Evolutionary conservation across 2,113 vertebrate genomes (phyloP).

Genomic region (Laterallus jamaicensis): DNA sequence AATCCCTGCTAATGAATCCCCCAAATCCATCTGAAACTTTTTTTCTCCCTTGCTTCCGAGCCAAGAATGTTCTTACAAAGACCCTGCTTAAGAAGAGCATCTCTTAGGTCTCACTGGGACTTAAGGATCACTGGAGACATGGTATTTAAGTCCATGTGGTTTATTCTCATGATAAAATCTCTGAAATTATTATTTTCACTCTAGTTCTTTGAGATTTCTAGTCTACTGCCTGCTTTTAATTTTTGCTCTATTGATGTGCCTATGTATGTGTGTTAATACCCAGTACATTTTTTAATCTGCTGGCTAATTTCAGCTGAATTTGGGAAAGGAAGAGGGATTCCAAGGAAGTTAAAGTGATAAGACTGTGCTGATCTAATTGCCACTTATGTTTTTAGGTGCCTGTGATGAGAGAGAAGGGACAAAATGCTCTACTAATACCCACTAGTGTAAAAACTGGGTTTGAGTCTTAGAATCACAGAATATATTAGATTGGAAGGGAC

Average conservation of each 20-base stretch:
- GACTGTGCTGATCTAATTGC: neutral
- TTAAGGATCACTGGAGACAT: neutral
- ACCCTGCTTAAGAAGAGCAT: neutral
- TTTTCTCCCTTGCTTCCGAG: neutral
- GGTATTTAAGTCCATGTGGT: neutral
- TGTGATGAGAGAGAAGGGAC: neutral
- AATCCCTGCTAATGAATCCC: conserved; percentile 13
- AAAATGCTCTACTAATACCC: neutral
- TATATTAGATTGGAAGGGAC: too few species aligned
- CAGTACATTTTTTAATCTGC: neutral
- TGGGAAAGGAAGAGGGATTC: neutral
- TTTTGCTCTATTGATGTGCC: neutral
- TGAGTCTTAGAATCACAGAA: neutral
- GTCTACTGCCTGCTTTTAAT: neutral
- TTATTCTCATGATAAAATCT: neutral
- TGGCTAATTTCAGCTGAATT: neutral
- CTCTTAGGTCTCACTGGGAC: neutral
- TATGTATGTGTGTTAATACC: neutral
- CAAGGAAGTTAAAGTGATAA: neutral
- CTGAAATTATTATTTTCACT: neutral
- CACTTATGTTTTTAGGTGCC: neutral
- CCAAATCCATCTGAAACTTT: neutral
- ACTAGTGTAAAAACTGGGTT: neutral
- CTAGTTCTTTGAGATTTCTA: neutral
- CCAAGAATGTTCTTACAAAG: neutral